These are phyloP conservation scores for Pagrus major DNA, from an alignment of 2,113 vertebrate species.

Conservation along the genomic window DNA sequence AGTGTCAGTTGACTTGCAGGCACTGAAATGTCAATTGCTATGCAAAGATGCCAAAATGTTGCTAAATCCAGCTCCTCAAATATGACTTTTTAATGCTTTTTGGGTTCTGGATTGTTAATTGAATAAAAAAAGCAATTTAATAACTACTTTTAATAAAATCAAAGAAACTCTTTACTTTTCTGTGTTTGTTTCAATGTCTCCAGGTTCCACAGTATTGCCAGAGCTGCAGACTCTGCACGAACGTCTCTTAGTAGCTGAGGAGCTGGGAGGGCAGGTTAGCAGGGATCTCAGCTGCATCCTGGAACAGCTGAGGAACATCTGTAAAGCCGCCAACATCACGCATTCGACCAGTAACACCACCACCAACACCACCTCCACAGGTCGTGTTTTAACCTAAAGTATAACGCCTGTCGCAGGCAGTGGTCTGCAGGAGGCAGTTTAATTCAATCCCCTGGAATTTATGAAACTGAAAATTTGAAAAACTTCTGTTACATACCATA, in stretches of 20 bases:
- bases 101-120: too few relatives aligned
- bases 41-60: too few relatives aligned
- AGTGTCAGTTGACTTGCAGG: too few relatives aligned
- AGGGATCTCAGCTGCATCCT: conserved; percentile 75
- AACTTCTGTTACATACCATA: not conserved
- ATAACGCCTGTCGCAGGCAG: not conserved
- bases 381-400: conserved; percentile 55
- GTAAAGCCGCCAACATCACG: conserved; percentile 36
- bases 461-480: too few relatives aligned
- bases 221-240: conserved; percentile 80
- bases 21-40: too few relatives aligned
- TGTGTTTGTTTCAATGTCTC: not conserved
- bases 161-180: not conserved
- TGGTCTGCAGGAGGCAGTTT: not conserved
- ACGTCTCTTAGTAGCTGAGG: conserved; percentile 78
- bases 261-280: conserved; percentile 76
- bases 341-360: not conserved
- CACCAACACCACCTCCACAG: conserved; percentile 45
- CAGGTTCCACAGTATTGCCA: not conserved
- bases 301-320: conserved; percentile 68
- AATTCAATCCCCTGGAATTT: too few relatives aligned
- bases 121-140: too few relatives aligned
- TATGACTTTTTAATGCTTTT: too few relatives aligned
- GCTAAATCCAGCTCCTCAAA: too few relatives aligned
- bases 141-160: too few relatives aligned